A percentile compares a stretch with the other conserved stretches of the same genome.
Conservation (phyloP, 2,113 vertebrate genomes). For the Cryptomyrus ogoouensis region DNA sequence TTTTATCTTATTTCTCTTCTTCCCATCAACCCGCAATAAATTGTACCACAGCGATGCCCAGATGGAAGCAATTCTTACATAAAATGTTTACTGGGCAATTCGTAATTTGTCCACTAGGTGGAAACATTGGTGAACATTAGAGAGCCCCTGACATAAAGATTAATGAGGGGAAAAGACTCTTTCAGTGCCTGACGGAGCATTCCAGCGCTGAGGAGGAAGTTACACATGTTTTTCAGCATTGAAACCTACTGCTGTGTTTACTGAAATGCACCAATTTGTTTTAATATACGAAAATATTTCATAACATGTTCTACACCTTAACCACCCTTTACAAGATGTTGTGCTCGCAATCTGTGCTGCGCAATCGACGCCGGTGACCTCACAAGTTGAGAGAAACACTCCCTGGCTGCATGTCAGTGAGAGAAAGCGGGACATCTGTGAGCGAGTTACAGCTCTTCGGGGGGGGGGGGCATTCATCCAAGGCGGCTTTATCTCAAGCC, state of each 20-base stretch:
- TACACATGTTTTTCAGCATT: neutral
- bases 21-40: neutral
- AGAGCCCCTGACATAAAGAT: constrained; percentile 18
- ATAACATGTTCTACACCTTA: neutral
- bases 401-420: neutral
- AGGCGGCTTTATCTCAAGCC: neutral
- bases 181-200: neutral
- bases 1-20: neutral
- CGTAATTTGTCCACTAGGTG: constrained; percentile 43
- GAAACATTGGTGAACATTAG: constrained; percentile 28
- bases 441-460: neutral
- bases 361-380: neutral
- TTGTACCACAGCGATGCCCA: neutral
- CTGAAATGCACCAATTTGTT: neutral
- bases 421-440: neutral
- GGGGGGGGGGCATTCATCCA: neutral
- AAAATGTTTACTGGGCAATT: neutral
- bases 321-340: neutral
- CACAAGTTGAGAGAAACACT: neutral
- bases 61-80: neutral
- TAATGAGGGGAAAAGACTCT: constrained; percentile 13
- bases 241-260: neutral
- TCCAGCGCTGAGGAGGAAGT: neutral
- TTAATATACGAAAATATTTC: neutral
- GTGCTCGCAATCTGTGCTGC: neutral